Conservation (phyloP, 2,888 invertebrate genomes). For the Notocelia uddmanniana region DNA sequence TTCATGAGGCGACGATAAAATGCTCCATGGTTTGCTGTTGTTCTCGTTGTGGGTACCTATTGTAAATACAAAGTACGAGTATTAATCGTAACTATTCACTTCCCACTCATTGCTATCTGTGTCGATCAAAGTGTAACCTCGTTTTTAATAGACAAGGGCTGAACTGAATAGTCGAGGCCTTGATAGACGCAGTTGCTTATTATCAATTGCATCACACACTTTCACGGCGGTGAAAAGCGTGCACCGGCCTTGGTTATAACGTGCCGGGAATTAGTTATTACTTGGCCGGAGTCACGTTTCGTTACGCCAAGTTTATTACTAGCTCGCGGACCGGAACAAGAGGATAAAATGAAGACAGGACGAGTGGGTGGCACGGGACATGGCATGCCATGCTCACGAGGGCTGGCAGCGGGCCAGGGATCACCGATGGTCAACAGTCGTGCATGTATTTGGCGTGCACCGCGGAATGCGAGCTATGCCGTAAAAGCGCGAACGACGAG, state of each 20-base stretch:
- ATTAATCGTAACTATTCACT: neutral
- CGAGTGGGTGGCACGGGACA: constrained; percentile 60
- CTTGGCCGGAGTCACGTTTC: constrained; percentile 53
- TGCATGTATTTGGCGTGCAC: constrained; percentile 35
- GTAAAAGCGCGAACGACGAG: constrained; percentile 34
- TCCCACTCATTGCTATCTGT: neutral
- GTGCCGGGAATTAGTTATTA: constrained; percentile 56
- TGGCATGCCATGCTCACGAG: constrained; percentile 13
- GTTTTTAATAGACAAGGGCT: constrained; percentile 22
- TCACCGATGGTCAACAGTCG: constrained; percentile 36
- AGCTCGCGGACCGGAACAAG: constrained; percentile 70
- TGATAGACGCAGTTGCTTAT: constrained; percentile 50
- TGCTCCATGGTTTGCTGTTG: neutral
- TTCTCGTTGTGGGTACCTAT: neutral
- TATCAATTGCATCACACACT: constrained; percentile 58
- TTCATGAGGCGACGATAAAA: constrained; percentile 36
- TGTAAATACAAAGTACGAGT: neutral
- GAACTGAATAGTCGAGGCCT: constrained; percentile 52
- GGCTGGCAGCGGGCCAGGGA: constrained; percentile 32
- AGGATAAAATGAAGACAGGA: constrained; percentile 61
- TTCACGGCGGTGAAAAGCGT: constrained; percentile 55
- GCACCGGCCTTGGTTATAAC: constrained; percentile 51
- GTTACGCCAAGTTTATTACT: constrained; percentile 53
- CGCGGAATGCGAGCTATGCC: constrained; percentile 36
- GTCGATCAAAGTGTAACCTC: constrained; percentile 21